Evolutionary conservation across 1,140 invertebrate genomes (phyloP).

Genomic region (Trachymyrmex septentrionalis): DNA sequence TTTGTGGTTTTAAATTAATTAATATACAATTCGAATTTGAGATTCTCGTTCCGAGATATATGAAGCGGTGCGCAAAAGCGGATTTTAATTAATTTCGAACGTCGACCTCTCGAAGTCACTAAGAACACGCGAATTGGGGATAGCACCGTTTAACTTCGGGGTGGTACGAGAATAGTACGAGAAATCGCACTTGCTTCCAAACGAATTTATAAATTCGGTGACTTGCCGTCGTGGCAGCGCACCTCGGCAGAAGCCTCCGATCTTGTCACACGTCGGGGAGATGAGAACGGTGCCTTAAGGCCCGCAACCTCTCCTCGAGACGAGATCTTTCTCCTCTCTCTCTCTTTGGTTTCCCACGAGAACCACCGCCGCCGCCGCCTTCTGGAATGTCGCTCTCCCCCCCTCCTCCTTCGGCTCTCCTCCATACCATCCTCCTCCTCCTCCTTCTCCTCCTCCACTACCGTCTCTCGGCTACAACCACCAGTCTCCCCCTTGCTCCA

Average conservation of each 20-base stretch:
- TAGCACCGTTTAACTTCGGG: not conserved
- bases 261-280: constrained; percentile 79
- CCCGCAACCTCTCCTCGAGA: constrained; percentile 77
- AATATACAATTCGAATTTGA: not conserved
- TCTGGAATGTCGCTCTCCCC: constrained; percentile 87
- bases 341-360: constrained; percentile 86
- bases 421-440: constrained; percentile 28
- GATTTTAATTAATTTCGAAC: constrained; percentile 14
- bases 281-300: constrained; percentile 83
- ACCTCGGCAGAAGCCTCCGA: constrained; percentile 63
- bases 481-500: constrained; percentile 56
- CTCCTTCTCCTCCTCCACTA: constrained; percentile 56
- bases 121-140: not conserved
- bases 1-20: not conserved
- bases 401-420: constrained; percentile 70
- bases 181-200: not conserved
- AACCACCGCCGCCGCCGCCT: constrained; percentile 86
- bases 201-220: constrained; percentile 71
- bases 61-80: not conserved
- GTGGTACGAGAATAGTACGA: not conserved
- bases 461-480: constrained; percentile 70
- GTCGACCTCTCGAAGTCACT: not conserved
- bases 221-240: constrained; percentile 62
- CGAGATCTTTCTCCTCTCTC: constrained; percentile 78
- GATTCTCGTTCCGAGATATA: not conserved